Base-by-base conservation (phyloP, 2,797 vertebrate genomes). In the Bryconaethiops microstoma region DNA sequence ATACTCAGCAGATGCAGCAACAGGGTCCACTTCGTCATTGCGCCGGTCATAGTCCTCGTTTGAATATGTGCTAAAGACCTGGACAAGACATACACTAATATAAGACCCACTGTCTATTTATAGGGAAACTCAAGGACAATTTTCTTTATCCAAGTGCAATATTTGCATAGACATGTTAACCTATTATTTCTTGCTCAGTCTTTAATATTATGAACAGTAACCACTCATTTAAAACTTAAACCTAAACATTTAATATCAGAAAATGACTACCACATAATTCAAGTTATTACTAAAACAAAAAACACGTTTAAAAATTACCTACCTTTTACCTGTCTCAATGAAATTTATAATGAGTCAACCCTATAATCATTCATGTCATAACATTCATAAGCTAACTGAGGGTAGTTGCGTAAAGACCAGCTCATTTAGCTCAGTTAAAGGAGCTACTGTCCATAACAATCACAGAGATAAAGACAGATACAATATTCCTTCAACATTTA, bases 21-120 rank as follows among this genome's bases (percentile, higher is more conserved):
- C 95, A 0, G 97, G 96, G 81, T 98, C 96, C 57, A 98, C 95
- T 74, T 96, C 95, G 70, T 97, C 95, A 63, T 97, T 98, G 75
- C 93, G 94, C 78, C 96, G 87, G 90, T 98, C 95, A 35, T 98
- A 97, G 29, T 96, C 95, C 14, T 92, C 92, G 71, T 98, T 97
- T 23, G 96, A 96, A 64, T 96, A 97, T 10, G 95, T 96, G 88
- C 82, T 92, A 89, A 92, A 98, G 77, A 98, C 96, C 96, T 98
- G 88, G 35, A 35, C 35, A 35, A 35, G 35, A 35, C 35, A 35
- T 4, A 35, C 35, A 35, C 35, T 35, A 35, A 35, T 35, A 35
- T 35, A 35, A 35, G 35, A 35, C 35, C 35, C 35, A 35, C 35
- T 35, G 35, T 35, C 35, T 35, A 29, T 29, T 29, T 29, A 29